Percentiles rank a stretch among this genome's conserved stretches.
These are phyloP conservation scores for Athetis lepigone DNA, from an alignment of 2,888 invertebrate species.

Conservation along the genomic window DNA sequence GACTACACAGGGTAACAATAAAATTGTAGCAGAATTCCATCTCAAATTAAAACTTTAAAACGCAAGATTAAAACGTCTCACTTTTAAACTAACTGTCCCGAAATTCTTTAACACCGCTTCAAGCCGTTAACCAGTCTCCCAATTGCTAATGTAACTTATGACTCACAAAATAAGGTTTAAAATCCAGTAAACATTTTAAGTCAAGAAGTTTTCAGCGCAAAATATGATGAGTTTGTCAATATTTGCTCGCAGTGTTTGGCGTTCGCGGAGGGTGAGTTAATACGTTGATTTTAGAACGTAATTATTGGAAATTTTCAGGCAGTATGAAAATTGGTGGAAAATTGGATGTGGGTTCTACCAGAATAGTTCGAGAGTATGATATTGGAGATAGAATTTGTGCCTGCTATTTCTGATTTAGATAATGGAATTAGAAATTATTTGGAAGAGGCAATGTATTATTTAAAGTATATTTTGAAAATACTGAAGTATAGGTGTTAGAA, in stretches of 20 bases:
- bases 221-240: constrained; percentile 62
- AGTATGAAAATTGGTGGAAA: constrained; percentile 51
- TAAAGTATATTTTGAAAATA: too few species aligned
- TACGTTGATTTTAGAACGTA: constrained; percentile 59
- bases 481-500: not conserved
- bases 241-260: constrained; percentile 58
- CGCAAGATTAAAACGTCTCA: constrained; percentile 10
- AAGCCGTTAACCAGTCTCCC: constrained; percentile 14
- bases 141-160: constrained; percentile 25
- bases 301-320: constrained; percentile 56
- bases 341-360: constrained; percentile 21
- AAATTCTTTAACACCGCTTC: constrained; percentile 37
- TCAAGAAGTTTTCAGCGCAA: constrained; percentile 57
- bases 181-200: constrained; percentile 44
- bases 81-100: constrained; percentile 6
- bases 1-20: too few species aligned
- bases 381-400: not conserved
- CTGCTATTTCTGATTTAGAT: not conserved
- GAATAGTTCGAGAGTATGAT: constrained; percentile 1
- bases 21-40: not conserved
- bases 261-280: constrained; percentile 51
- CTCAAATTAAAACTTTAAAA: constrained; percentile 12
- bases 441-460: too few species aligned
- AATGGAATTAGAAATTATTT: too few species aligned
- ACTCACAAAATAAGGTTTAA: constrained; percentile 29